Evolutionary conservation across 2,113 vertebrate species (phyloP).

Genomic region (Pholis gunnellus): DNA sequence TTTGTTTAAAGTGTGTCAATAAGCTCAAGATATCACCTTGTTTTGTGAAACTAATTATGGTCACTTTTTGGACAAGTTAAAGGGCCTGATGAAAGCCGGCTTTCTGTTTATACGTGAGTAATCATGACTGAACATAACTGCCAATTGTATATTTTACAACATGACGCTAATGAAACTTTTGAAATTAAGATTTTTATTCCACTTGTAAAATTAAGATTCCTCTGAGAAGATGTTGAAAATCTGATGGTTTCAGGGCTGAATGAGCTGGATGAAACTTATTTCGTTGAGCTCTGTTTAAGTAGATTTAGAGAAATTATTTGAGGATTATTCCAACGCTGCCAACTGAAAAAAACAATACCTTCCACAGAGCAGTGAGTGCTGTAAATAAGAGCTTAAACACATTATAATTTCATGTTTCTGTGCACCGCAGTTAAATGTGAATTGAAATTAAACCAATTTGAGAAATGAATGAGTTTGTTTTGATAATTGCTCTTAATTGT

Average conservation of each 20-base stretch:
- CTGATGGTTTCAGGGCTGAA: slow-evolving; percentile 40
- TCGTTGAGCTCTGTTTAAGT: slow-evolving; percentile 33
- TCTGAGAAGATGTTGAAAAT: slow-evolving; percentile 51
- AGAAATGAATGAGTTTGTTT: slow-evolving; percentile 49
- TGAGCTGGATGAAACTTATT: slow-evolving; percentile 44
- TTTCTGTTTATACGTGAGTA: slow-evolving; percentile 38
- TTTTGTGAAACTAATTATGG: slow-evolving; percentile 23
- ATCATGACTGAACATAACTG: slow-evolving; percentile 43
- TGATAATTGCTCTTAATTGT: slow-evolving; percentile 34
- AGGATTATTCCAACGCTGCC: slow-evolving; percentile 43
- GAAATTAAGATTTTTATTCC: slow-evolving; percentile 49
- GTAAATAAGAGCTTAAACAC: slow-evolving; percentile 71
- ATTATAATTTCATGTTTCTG: slow-evolving; percentile 73
- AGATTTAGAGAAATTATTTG: slow-evolving; percentile 42
- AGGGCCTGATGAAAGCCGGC: slow-evolving; percentile 54
- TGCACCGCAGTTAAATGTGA: slow-evolving; percentile 80
- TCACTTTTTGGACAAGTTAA: slow-evolving; percentile 21
- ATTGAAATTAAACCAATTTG: slow-evolving; percentile 76
- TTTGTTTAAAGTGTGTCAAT: slow-evolving; percentile 24
- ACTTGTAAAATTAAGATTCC: slow-evolving; percentile 53
- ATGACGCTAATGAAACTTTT: slow-evolving; percentile 36
- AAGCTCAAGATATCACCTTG: slow-evolving; percentile 37
- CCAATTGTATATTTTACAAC: slow-evolving; percentile 62
- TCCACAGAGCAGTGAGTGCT: slow-evolving; percentile 58
- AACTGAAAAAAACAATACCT: slow-evolving; percentile 39